A percentile compares a stretch with the other conserved stretches of the same genome.
Conservation (phyloP, 2,888 invertebrate species). For the Drosophila atripex region DNA sequence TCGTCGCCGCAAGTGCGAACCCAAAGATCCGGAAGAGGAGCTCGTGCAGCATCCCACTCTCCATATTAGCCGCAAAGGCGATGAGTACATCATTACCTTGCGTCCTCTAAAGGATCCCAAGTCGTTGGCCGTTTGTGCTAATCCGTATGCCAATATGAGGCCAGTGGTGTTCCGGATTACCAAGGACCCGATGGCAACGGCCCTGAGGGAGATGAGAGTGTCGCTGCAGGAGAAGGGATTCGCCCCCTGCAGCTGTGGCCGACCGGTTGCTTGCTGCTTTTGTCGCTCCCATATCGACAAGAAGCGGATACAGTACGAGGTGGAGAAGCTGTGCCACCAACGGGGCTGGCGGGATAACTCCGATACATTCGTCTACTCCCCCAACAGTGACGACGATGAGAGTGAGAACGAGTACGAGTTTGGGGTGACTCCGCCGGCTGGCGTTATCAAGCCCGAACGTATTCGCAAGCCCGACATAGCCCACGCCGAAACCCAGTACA, state of each 20-base stretch:
- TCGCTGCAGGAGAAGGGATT: conserved; percentile 85
- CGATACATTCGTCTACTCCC: conserved; percentile 68
- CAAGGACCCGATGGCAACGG: conserved; percentile 85
- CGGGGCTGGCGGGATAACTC: conserved; percentile 61
- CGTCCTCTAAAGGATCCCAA: conserved; percentile 88
- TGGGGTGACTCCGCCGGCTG: conserved; percentile 89
- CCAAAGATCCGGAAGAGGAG: conserved; percentile 58
- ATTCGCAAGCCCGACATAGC: conserved; percentile 84
- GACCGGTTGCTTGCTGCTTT: conserved; percentile 82
- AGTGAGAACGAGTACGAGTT: conserved; percentile 88
- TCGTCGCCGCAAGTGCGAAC: conserved; percentile 75
- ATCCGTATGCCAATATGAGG: conserved; percentile 88
- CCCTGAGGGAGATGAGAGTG: conserved; percentile 85
- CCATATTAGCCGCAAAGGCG: conserved; percentile 87
- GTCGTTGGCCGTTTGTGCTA: conserved; percentile 86
- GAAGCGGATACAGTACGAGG: conserved; percentile 84
- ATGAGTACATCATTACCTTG: conserved; percentile 87
- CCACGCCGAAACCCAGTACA: conserved; percentile 87
- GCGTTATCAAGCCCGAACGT: conserved; percentile 87
- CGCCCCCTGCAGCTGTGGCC: conserved; percentile 85
- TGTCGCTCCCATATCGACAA: conserved; percentile 82
- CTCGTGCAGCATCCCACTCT: conserved; percentile 86
- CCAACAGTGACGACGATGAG: conserved; percentile 71
- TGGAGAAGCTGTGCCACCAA: conserved; percentile 83
- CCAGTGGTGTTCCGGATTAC: conserved; percentile 88